Evolutionary conservation across 2,797 vertebrate species (phyloP), one percentile per base, ranked within the genome.

Genomic region (Diplodus puntazzo): DNA sequence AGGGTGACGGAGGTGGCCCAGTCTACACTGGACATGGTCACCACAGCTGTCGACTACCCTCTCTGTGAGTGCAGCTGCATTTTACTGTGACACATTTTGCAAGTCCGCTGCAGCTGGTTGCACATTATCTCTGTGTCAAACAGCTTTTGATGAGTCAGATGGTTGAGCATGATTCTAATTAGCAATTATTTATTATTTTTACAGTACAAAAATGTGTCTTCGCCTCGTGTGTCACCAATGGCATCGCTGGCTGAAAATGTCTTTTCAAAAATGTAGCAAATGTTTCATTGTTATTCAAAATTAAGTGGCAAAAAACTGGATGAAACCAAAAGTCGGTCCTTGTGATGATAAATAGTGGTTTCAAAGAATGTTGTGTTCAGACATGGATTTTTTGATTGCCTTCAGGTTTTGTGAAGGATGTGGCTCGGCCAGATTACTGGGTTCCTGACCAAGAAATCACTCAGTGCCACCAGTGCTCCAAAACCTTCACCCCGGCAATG

Each of bases 391-490:
- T 0, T 59, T 0, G 17, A 0, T 52, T 11, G 5, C 2, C 12
- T 14, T 42, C 89, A 95, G 96, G 95, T 76, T 95, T 96, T 3
- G 91, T 97, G 54, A 97, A 96, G 81, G 95, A 95, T 0, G 95
- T 95, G 21, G 96, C 96, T 1, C 91, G 95, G 9, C 96, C 96
- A 0, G 95, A 95, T 72, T 97, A 97, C 90, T 97, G 96, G 96
- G 91, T 96, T 16, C 95, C 96, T 0, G 96, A 97, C 79, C 92
- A 95, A 23, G 92, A 96, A 83, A 95, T 97, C 84, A 89, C 80
- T 11, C 88, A 92, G 77, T 97, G 96, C 79, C 90, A 96, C 75
- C 85, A 91, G 65, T 97, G 96, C 85, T 77, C 81, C 27, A 95
- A 92, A 79, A 27, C 67, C 43, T 96, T 97, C 81, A 95, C 91